Evolutionary conservation across 2,888 invertebrate genomes (phyloP), one percentile per base, ranked within the genome.

Genomic region (Epistrophe grossulariae): DNA sequence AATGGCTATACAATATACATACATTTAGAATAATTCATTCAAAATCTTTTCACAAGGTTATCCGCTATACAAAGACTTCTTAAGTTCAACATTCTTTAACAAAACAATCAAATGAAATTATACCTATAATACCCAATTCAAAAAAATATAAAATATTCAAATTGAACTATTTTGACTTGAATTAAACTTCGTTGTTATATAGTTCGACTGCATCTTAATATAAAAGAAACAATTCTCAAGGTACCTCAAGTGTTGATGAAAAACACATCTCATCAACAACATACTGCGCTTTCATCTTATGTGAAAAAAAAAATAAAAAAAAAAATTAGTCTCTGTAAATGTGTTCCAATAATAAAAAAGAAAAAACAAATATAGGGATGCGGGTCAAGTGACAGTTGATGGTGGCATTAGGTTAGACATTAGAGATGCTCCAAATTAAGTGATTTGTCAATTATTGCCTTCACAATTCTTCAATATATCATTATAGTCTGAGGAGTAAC

Each of bases 371-470:
- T 13, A 55, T 48, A 35, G 60, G 68, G 52, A 74, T 80, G 68
- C 74, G 55, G 76, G 68, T 74, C 62, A 80, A 74, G 50, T 60
- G 68, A 43, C 45, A 70, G 43, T 62, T 57, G 57, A 71, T 31
- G 31, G 48, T 70, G 70, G 19, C 50, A 43, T 40, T 28, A 68
- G 48, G 66, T 68, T 35, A 50, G 68, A 19, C 31, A 17, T 66
- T 31, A 48, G 48, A 19, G 62, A 70, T 77, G 64, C 11, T 59
- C 45, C 45, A 68, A 73, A 78, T 84, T 57, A 71, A 74, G 55
- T 70, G 55, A 64, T 70, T 73, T 83, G 52, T 83, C 73, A 70
- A 68, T 71, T 60, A 59, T 19, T 35, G 60, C 24, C 11, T 73
- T 43, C 60, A 71, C n/a, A 28, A n/a, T 38, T 62, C 38, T 13